Evolutionary conservation across 2,888 invertebrate genomes (phyloP), one percentile per base, ranked within the genome.

Genomic region (Andrena praecox): DNA sequence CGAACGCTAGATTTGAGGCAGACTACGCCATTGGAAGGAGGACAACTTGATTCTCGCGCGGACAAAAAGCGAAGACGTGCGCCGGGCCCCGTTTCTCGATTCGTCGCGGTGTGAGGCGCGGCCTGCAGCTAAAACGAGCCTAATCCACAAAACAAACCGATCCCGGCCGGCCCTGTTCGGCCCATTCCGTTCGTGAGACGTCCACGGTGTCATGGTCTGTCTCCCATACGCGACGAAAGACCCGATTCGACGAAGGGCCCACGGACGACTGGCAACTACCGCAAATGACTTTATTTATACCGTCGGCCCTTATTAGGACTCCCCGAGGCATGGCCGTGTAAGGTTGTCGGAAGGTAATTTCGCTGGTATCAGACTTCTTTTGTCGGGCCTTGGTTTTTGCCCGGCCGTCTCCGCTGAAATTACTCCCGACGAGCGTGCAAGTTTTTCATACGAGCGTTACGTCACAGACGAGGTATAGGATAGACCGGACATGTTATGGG

Each of bases 101-200:
- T 87, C 87, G 87, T 87, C 82, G 85, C 85, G 86, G 85, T 78
- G 79, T 79, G 79, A 81, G 77, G 75, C 75, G 76, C 74, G 77
- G 79, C 29, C 75, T 59, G 81, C 76, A 56, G 80, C 75, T 83
- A 85, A 87, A 87, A 87, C 85, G 87, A 80, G 80, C 77, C 87
- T 87, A 86, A 87, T 86, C 84, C 87, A 80, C 85, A 85, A 87
- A 87, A 87, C 87, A 84, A 85, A 87, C 87, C 85, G 78, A 82
- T 76, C 70, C 67, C 33, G 10, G 10, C 62, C 64, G 62, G 50
- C n/a, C 59, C 62, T 12, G 54, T 48, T 50, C 59, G 20, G 8
- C 27, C 31, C 60, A 35, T 20, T 59, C 33, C 27, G 16, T 63
- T 35, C 69, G 77, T 29, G 60, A 24, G 59, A 59, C 60, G 76